Evolutionary conservation across 92 coral and sea anemone species (phyloP), one percentile per base, ranked within the genome.

Genomic region (Porites rus): DNA sequence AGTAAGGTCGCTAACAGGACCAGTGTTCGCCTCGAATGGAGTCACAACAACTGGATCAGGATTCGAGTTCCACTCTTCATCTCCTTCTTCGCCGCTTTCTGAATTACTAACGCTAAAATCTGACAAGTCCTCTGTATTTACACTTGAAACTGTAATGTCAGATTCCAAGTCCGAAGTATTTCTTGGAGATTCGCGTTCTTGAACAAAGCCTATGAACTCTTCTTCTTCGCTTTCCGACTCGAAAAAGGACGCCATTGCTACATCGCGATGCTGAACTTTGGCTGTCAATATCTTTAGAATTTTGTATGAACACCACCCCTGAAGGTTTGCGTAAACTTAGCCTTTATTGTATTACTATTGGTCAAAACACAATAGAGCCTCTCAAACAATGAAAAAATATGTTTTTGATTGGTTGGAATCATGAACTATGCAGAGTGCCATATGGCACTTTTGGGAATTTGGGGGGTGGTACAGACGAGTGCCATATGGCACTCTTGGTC

Each of bases 301-400:
- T 78, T 78, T 78, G 82, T 78, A 78, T 60, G 82, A 78, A 59
- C 46, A 31, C 70, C 46, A 59, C 82, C 81, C 66, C 81, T 51
- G 66, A 46, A 76, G 81, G 25, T 65, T 43, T 10, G 52, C 75
- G 28, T 70, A n/a, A 70, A 31, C 75, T 7, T 4, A 24, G n/a
- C n/a, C 22, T 17, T 20, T 65, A 65, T 20, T 65, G 21, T 65
- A 65, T 16, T 20, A 22, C 70, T 65, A 65, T 65, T 65, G 43
- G 70, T 65, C 22, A 20, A 65, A 65, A 17, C 20, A 65, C 70
- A 31, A 31, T 70, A 70, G 75, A 43, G 20, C 17, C n/a, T 8
- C 3, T 24, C 18, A 70, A 2, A 70, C 51, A 70, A 25, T 70
- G 4, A 10, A 24, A 31, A 12, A 10, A 24, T 21, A 14, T 18